These are phyloP conservation scores for Melanotaenia nigrans DNA, from an alignment of 2,797 vertebrate species.

Conservation along the genomic window DNA sequence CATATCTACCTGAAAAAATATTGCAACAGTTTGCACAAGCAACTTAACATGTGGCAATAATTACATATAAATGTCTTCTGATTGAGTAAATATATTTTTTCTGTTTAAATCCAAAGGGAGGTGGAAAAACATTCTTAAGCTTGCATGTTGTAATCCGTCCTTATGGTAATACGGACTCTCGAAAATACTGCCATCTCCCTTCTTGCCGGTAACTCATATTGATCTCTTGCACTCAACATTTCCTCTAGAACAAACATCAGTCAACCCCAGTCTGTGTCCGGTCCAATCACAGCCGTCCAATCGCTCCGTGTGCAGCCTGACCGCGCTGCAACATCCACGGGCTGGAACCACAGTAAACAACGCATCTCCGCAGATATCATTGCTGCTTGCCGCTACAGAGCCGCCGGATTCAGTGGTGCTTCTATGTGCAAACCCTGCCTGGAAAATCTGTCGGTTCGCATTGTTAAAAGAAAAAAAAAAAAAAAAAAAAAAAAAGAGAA, in stretches of 20 bases:
- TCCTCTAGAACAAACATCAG: slow-evolving; percentile 63
- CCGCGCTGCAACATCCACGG: slow-evolving; percentile 66
- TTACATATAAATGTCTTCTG: neutral
- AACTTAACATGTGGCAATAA: slow-evolving; percentile 10
- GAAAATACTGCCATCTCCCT: slow-evolving; percentile 47
- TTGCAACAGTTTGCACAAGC: slow-evolving; percentile 34
- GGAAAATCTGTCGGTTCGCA: slow-evolving; percentile 38
- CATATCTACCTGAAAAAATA: slow-evolving; percentile 30
- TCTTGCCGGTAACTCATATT: slow-evolving; percentile 61
- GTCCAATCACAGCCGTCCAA: slow-evolving; percentile 74
- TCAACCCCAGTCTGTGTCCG: slow-evolving; percentile 82
- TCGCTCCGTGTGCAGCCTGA: slow-evolving; percentile 67
- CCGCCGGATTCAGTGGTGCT: slow-evolving; percentile 11
- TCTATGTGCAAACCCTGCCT: slow-evolving; percentile 38
- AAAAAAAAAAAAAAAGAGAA: neutral
- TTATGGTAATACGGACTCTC: slow-evolving; percentile 30
- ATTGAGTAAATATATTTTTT: neutral
- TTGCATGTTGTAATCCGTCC: slow-evolving; percentile 40
- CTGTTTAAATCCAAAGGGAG: slow-evolving; percentile 28
- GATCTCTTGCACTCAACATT: slow-evolving; percentile 67
- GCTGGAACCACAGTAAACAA: slow-evolving; percentile 50
- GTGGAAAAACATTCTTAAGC: slow-evolving; percentile 11
- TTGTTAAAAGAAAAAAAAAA: slow-evolving; percentile 7
- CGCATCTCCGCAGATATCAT: slow-evolving; percentile 74
- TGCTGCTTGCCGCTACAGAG: slow-evolving; percentile 39